Percentiles rank a stretch among this genome's conserved stretches.
phyloP scores from a whole-genome alignment of 2,888 invertebrate species.

The Bedellia somnulentella region DNA sequence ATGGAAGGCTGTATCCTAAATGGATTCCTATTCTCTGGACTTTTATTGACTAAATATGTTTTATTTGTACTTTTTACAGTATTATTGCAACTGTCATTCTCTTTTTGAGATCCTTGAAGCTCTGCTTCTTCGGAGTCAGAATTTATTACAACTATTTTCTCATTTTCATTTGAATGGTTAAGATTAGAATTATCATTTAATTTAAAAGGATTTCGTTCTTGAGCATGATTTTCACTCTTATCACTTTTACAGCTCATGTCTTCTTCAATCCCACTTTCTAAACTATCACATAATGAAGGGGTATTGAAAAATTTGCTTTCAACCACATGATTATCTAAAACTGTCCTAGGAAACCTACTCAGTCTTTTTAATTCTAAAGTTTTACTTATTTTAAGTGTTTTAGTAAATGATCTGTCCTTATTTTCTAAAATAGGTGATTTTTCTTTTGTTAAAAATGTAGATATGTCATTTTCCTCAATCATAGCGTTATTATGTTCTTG shows the following conservation, averaged over 20 bases:
- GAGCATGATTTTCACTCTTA: background rate
- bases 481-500: constrained; percentile 19
- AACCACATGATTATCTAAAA: constrained; percentile 42
- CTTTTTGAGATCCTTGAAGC: constrained; percentile 25
- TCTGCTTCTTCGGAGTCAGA: background rate
- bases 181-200: background rate
- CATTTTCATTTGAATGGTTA: background rate
- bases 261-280: too few species aligned
- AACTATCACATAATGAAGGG: too few species aligned
- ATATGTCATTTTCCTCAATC: too few species aligned
- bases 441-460: too few species aligned
- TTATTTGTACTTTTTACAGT: constrained; percentile 23
- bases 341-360: constrained; percentile 54
- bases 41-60: constrained; percentile 25
- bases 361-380: constrained; percentile 38
- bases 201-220: background rate
- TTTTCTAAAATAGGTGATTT: constrained; percentile 50
- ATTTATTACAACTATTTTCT: background rate
- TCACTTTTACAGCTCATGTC: too few species aligned
- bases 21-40: constrained; percentile 19
- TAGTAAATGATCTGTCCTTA: constrained; percentile 35
- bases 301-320: constrained; percentile 62
- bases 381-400: constrained; percentile 24
- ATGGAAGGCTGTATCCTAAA: constrained; percentile 17
- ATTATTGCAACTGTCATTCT: constrained; percentile 17